Evolutionary conservation across 2,888 invertebrate genomes (phyloP), one percentile per base, ranked within the genome.

Genomic region (Cryptosula pallasiana): DNA sequence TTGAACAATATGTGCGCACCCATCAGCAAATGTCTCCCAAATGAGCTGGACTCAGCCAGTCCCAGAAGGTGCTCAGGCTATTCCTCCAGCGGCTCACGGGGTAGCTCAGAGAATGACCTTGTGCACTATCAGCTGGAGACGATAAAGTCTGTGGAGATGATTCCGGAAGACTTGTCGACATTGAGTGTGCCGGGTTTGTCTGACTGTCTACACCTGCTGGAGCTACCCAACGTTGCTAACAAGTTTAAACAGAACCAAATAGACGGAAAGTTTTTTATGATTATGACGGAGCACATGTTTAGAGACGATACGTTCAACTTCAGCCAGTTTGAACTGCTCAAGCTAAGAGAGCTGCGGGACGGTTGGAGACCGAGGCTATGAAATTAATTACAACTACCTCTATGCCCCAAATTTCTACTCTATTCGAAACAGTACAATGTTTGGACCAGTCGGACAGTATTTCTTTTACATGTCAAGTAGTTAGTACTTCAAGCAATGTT

Each of bases 211-310:
- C 45, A 27, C 23, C 45, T 70, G 45, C 29, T 25, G n/a, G 70
- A 70, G 32, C 25, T 70, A 54, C 70, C 36, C 2, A 54, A 36
- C 29, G 70, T 29, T 29, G 70, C 70, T 25, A n/a, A 70, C 3
- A 70, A 70, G 70, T 54, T 70, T 36, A 36, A 32, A 54, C 70
- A 70, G 70, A 16, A 70, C 16, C 70, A 70, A 54, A 29, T 70
- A 5, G 70, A 70, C 29, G 70, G 70, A 5, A 35, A 70, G 45
- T 70, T 70, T 45, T 70, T 70, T 29, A 70, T 70, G 70, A 70
- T 70, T 5, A 70, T 70, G 70, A 70, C 36, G 20, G 70, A 70
- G 9, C 45, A 36, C 45, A 70, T 70, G 70, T 70, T 70, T 29
- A n/a, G 70, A 23, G 70, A 70, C 45, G 45, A 70, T 25, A 45